These are phyloP conservation scores for Pampusana beccarii DNA, from an alignment of 2,113 vertebrate genomes.

Conservation along the genomic window DNA sequence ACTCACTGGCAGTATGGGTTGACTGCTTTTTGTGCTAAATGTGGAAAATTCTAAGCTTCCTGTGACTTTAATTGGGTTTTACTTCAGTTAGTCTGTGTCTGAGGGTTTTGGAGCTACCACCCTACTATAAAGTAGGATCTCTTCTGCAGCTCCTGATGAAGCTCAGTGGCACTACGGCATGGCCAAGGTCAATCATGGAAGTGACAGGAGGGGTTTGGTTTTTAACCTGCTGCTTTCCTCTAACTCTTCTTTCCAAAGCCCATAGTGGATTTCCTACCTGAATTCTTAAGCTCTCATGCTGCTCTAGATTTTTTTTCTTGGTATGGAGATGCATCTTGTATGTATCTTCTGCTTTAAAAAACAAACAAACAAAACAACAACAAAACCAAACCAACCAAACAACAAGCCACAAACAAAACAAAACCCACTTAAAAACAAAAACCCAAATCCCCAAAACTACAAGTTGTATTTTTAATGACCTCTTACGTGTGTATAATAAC, in stretches of 20 bases:
- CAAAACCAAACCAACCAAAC: background rate
- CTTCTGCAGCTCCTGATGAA: background rate
- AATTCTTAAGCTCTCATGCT: background rate
- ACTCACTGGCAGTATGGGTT: fast-evolving
- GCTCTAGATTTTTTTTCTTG: background rate
- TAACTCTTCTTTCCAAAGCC: background rate
- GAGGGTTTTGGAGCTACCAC: background rate
- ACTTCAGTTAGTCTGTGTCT: fast-evolving
- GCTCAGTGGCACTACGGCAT: background rate
- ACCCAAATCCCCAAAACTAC: background rate
- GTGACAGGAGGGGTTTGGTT: background rate
- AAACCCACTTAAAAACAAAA: background rate
- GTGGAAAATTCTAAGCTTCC: background rate
- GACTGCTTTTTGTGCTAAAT: background rate
- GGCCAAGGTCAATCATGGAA: background rate
- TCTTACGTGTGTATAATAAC: background rate
- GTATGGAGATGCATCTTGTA: background rate
- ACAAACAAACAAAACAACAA: background rate
- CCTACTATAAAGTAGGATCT: background rate
- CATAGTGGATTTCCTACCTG: background rate
- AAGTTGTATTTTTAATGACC: background rate
- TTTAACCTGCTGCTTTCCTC: background rate
- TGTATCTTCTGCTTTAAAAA: background rate
- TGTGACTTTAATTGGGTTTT: background rate
- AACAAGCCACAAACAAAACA: no score